A percentile compares a stretch with the other conserved stretches of the same genome.
phyloP scores from a whole-genome alignment of 2,888 invertebrate genomes.

The Lottia scabra region DNA sequence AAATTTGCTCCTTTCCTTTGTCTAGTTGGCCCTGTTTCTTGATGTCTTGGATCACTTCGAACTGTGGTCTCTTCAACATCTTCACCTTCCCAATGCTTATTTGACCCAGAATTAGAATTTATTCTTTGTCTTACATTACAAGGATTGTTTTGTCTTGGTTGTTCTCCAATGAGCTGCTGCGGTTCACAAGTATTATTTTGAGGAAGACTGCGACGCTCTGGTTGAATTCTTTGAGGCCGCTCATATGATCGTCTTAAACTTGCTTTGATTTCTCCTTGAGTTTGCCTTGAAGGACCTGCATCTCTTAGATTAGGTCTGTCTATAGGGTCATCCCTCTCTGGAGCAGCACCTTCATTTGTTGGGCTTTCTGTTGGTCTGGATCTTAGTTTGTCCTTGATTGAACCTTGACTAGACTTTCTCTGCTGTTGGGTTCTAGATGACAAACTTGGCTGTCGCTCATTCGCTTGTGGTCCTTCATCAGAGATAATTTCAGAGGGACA shows the following conservation, averaged over 20 bases:
- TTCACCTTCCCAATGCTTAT: too few species aligned
- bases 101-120: neutral
- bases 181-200: neutral
- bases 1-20: neutral
- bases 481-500: neutral
- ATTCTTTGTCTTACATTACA: neutral
- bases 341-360: too few species aligned
- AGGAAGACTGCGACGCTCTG: slow-evolving; percentile 1
- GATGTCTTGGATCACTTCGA: neutral
- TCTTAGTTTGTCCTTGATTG: too few species aligned
- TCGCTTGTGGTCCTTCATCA: slow-evolving; percentile 4
- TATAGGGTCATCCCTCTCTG: too few species aligned
- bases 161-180: slow-evolving; percentile 8
- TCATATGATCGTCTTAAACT: too few species aligned
- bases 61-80: neutral
- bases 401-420: too few species aligned
- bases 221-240: neutral
- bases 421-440: too few species aligned
- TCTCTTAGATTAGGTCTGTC: too few species aligned
- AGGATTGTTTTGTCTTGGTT: slow-evolving; percentile 12
- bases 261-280: too few species aligned
- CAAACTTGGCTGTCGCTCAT: neutral
- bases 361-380: too few species aligned
- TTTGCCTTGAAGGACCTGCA: too few species aligned
- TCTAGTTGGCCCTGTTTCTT: neutral